Evolutionary conservation across 2,888 invertebrate genomes (phyloP).

Genomic region (Lasioglossum pauxillum): DNA sequence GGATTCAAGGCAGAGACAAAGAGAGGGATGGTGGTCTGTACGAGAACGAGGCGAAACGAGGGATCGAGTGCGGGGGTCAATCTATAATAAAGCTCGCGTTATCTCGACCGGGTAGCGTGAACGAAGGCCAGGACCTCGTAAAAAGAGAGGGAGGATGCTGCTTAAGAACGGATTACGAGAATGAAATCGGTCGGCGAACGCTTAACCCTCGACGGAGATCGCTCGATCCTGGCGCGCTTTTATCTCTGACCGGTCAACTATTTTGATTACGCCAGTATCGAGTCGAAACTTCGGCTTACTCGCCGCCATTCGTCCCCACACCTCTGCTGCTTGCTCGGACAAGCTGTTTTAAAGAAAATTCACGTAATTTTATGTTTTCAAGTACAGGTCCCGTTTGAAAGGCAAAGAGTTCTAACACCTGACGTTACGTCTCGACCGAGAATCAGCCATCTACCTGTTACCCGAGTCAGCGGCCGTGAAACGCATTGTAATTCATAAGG

Average conservation of each 20-base stretch:
- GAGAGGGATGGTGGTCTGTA: conserved; percentile 3
- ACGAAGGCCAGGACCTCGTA: conserved; percentile 79
- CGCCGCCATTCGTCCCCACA: background rate
- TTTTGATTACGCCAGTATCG: conserved; percentile 45
- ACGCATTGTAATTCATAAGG: conserved; percentile 65
- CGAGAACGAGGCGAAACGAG: conserved; percentile 68
- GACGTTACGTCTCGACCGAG: conserved; percentile 52
- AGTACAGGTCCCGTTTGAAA: conserved; percentile 18
- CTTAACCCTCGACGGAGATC: conserved; percentile 54
- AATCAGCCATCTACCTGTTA: conserved; percentile 66
- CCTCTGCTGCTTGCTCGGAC: background rate
- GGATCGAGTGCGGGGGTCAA: conserved; percentile 82
- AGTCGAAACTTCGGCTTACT: background rate
- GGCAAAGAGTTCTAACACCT: conserved; percentile 13
- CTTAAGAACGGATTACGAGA: conserved; percentile 84
- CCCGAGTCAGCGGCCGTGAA: conserved; percentile 66
- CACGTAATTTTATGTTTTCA: background rate
- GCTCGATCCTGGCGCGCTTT: conserved; percentile 36
- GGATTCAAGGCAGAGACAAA: conserved; percentile 67
- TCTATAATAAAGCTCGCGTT: conserved; percentile 84
- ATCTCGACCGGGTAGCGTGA: conserved; percentile 79
- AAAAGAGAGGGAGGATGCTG: conserved; percentile 78
- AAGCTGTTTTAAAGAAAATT: background rate
- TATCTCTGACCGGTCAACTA: conserved; percentile 21
- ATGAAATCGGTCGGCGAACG: conserved; percentile 78